A percentile compares a stretch with the other conserved stretches of the same genome.
Conservation (phyloP, 2,797 vertebrate species). For the Chrysocyon brachyurus region DNA sequence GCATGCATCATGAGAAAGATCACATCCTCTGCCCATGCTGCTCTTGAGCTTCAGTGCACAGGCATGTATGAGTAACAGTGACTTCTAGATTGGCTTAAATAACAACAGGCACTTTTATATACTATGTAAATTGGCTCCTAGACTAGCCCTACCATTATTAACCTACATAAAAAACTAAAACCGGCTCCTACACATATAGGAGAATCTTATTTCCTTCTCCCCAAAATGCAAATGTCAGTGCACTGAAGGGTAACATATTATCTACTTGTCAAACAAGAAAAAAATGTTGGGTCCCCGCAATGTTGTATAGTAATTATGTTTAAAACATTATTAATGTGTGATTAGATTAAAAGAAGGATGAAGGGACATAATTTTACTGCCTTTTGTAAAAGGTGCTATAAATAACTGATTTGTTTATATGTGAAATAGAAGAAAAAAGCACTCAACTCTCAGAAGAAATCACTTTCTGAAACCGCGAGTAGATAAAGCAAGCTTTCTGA, state of each 20-base stretch:
- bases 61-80: neutral
- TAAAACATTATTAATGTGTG: slow-evolving; percentile 19
- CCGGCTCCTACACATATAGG: slow-evolving; percentile 39
- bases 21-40: slow-evolving; percentile 63
- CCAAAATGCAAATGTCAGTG: neutral
- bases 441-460: slow-evolving; percentile 53
- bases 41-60: neutral
- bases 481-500: slow-evolving; percentile 67
- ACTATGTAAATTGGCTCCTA: neutral
- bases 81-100: slow-evolving; percentile 59
- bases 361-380: slow-evolving; percentile 19
- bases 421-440: slow-evolving; percentile 46
- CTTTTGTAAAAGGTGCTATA: slow-evolving; percentile 49
- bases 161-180: slow-evolving; percentile 62
- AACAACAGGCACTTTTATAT: slow-evolving; percentile 68
- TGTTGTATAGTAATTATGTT: neutral
- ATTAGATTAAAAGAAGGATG: slow-evolving; percentile 3
- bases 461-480: slow-evolving; percentile 45
- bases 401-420: slow-evolving; percentile 32
- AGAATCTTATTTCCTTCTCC: neutral
- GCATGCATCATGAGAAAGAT: slow-evolving; percentile 74
- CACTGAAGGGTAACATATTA: neutral
- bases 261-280: slow-evolving; percentile 24
- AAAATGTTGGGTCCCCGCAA: neutral
- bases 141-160: slow-evolving; percentile 42